Percentiles rank a stretch among this genome's conserved stretches.
phyloP scores from a whole-genome alignment of 2,888 invertebrate genomes.

The Oscheius sp. region DNA sequence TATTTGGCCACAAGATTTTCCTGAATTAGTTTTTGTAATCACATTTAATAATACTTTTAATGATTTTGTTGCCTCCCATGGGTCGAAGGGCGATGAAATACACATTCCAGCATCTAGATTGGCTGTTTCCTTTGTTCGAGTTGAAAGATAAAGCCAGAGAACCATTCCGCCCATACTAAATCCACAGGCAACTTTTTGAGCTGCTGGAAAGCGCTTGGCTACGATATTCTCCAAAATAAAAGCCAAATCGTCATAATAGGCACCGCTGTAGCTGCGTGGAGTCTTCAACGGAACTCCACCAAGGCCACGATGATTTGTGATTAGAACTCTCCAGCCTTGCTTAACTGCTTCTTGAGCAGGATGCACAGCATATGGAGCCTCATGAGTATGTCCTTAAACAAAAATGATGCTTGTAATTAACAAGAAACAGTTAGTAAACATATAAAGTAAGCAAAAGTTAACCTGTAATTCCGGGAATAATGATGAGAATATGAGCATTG shows the following conservation, averaged over 20 bases:
- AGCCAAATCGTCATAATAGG: slow-evolving; percentile 81
- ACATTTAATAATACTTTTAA: too few relatives aligned
- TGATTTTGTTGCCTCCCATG: slow-evolving; percentile 71
- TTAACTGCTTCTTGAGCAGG: slow-evolving; percentile 78
- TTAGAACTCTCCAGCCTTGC: slow-evolving; percentile 79
- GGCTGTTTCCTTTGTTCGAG: slow-evolving; percentile 70
- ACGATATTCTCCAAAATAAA: slow-evolving; percentile 79
- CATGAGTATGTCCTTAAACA: slow-evolving; percentile 52
- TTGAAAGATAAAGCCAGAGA: slow-evolving; percentile 81
- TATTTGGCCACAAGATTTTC: slow-evolving; percentile 77
- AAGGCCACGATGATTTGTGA: slow-evolving; percentile 80
- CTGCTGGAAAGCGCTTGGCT: slow-evolving; percentile 75
- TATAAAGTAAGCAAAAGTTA: not conserved
- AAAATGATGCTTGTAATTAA: too few relatives aligned
- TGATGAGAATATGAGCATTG: slow-evolving; percentile 77
- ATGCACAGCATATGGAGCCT: slow-evolving; percentile 79
- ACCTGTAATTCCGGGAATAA: slow-evolving; percentile 83
- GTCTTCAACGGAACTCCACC: slow-evolving; percentile 72
- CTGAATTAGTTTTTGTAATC: too few relatives aligned
- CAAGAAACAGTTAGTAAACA: not conserved
- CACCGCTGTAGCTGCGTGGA: slow-evolving; percentile 81
- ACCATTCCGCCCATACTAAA: slow-evolving; percentile 84
- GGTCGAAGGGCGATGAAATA: slow-evolving; percentile 85
- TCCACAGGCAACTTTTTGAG: slow-evolving; percentile 81
- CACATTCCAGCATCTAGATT: slow-evolving; percentile 80